These are phyloP conservation scores for Leptopterna dolabrata DNA, from an alignment of 2,888 invertebrate genomes.

Conservation along the genomic window DNA sequence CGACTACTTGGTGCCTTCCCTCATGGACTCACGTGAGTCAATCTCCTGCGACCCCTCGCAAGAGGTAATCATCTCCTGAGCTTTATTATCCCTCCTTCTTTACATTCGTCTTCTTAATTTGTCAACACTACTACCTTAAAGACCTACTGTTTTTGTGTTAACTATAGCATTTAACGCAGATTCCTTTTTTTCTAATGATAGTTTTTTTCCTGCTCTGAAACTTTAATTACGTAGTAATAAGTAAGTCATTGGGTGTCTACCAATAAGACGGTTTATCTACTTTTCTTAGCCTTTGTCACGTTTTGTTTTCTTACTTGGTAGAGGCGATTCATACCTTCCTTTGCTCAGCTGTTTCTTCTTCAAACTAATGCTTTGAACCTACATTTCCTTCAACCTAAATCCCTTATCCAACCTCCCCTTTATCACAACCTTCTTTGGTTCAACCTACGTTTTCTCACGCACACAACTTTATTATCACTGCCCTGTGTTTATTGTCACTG, in stretches of 20 bases:
- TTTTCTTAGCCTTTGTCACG: not conserved
- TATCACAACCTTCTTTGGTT: no score
- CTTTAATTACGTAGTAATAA: not conserved
- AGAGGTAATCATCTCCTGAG: conserved; percentile 15
- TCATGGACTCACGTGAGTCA: conserved; percentile 23
- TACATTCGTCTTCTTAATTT: not conserved
- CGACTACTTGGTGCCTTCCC: conserved; percentile 50
- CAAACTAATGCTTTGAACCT: not conserved
- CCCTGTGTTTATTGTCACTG: no score
- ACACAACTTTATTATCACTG: no score
- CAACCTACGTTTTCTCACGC: no score
- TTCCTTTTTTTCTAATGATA: not conserved
- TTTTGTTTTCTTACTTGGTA: not conserved
- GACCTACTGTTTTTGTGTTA: not conserved
- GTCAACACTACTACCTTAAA: not conserved
- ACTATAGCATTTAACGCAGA: not conserved
- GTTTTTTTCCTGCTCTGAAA: not conserved
- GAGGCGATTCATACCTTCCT: not conserved
- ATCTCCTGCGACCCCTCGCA: not conserved
- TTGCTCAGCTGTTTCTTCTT: not conserved
- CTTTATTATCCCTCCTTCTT: not conserved
- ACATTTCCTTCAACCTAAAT: not conserved
- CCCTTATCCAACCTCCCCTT: not conserved
- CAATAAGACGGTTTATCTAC: not conserved
- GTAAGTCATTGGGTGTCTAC: no score